These are phyloP conservation scores for Thera obeliscata DNA, from an alignment of 2,888 invertebrate species.

Conservation along the genomic window DNA sequence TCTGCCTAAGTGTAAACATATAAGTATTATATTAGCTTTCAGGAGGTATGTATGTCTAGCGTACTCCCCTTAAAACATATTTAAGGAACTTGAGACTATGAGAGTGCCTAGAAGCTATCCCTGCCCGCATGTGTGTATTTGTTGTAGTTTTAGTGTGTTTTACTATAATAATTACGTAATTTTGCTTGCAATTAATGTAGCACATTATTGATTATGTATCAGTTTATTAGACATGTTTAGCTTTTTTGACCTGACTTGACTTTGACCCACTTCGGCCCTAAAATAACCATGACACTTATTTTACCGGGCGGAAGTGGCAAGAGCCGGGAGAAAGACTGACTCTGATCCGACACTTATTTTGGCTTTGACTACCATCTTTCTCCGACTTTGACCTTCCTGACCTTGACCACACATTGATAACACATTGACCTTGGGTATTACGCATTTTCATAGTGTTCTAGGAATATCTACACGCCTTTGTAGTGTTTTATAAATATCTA, in stretches of 20 bases:
- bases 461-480: conserved; percentile 15
- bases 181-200: not conserved
- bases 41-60: too few species aligned
- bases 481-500: not conserved
- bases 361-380: too few species aligned
- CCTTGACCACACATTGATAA: not conserved
- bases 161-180: not conserved
- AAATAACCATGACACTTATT: not conserved
- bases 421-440: not conserved
- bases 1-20: too few species aligned
- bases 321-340: too few species aligned
- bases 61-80: too few species aligned
- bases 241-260: conserved; percentile 6
- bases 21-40: too few species aligned
- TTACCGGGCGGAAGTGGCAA: not conserved
- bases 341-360: not conserved
- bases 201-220: not conserved
- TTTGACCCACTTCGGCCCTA: not conserved
- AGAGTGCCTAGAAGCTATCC: too few species aligned
- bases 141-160: not conserved
- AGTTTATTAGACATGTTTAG: too few species aligned
- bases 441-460: not conserved
- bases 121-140: not conserved
- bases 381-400: not conserved
- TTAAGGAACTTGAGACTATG: too few species aligned